A percentile compares a stretch with the other conserved stretches of the same genome.
Conservation (phyloP, 2,888 invertebrate genomes). For the Abrostola triplasia region DNA sequence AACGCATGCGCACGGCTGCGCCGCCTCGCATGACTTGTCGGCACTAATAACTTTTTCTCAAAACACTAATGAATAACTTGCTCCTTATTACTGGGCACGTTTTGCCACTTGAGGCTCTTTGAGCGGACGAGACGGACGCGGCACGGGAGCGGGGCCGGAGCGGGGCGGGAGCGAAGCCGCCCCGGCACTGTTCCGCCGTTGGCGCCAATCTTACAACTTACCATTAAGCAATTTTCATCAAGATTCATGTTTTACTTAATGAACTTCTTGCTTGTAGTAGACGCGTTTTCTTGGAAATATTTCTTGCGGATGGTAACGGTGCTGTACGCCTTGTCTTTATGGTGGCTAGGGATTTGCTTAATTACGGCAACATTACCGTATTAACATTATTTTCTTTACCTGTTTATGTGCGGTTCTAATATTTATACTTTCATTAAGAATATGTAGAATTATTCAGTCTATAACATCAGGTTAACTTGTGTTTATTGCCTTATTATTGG, state of each 20-base stretch:
- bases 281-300: slow-evolving; percentile 54
- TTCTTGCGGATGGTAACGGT: slow-evolving; percentile 27
- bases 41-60: slow-evolving; percentile 84
- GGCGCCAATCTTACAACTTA: slow-evolving; percentile 76
- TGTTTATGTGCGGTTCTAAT: slow-evolving; percentile 11
- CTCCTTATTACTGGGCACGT: slow-evolving; percentile 85
- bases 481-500: too few relatives aligned
- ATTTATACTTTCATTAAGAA: neutral
- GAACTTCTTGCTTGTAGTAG: slow-evolving; percentile 63
- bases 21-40: slow-evolving; percentile 73
- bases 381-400: slow-evolving; percentile 11
- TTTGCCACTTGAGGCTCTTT: slow-evolving; percentile 71
- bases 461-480: too few relatives aligned
- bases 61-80: slow-evolving; percentile 86
- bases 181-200: slow-evolving; percentile 51
- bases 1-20: slow-evolving; percentile 74
- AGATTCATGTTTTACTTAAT: slow-evolving; percentile 77
- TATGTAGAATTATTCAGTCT: too few relatives aligned
- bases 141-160: slow-evolving; percentile 27
- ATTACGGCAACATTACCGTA: slow-evolving; percentile 21
- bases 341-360: slow-evolving; percentile 16
- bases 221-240: slow-evolving; percentile 80
- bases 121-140: slow-evolving; percentile 50
- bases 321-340: slow-evolving; percentile 35
- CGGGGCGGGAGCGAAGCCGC: slow-evolving; percentile 18